Conservation (phyloP, 2,888 invertebrate species). For the Sinopyrophorus schimmeli region DNA sequence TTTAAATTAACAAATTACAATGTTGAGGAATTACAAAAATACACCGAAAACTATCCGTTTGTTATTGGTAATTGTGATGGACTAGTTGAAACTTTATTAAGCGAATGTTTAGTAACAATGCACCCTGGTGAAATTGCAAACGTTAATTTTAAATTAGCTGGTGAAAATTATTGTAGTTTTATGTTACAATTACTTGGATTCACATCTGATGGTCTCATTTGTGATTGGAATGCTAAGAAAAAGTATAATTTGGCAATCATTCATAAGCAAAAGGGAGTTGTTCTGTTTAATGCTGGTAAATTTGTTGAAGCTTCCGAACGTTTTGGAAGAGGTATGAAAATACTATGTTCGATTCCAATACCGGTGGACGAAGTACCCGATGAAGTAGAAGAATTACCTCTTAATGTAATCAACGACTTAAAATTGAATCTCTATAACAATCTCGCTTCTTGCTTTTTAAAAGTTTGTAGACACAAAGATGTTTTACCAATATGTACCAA, state of each 20-base stretch:
- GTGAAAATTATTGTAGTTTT: constrained; percentile 44
- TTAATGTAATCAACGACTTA: constrained; percentile 60
- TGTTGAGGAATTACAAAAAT: constrained; percentile 35
- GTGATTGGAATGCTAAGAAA: constrained; percentile 52
- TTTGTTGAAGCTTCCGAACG: constrained; percentile 70
- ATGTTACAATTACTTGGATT: constrained; percentile 52
- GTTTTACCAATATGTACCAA: constrained; percentile 65
- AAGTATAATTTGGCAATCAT: constrained; percentile 53
- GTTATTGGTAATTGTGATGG: constrained; percentile 55
- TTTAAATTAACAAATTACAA: constrained; percentile 42
- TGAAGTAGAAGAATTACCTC: constrained; percentile 57
- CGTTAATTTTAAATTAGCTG: constrained; percentile 52
- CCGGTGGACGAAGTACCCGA: constrained; percentile 54
- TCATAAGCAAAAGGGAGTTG: constrained; percentile 60
- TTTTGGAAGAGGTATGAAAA: constrained; percentile 75
- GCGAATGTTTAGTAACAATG: constrained; percentile 57
- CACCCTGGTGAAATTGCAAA: constrained; percentile 54
- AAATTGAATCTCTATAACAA: constrained; percentile 77
- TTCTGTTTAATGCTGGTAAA: constrained; percentile 66
- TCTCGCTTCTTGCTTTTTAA: constrained; percentile 79
- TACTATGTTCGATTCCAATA: constrained; percentile 67
- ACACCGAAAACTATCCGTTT: constrained; percentile 33
- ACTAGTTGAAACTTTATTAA: constrained; percentile 56
- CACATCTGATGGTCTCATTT: constrained; percentile 53
- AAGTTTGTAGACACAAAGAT: constrained; percentile 66